Evolutionary conservation across 2,113 vertebrate species (phyloP), one percentile per base, ranked within the genome.

Genomic region (Ivindomyrus marchei): DNA sequence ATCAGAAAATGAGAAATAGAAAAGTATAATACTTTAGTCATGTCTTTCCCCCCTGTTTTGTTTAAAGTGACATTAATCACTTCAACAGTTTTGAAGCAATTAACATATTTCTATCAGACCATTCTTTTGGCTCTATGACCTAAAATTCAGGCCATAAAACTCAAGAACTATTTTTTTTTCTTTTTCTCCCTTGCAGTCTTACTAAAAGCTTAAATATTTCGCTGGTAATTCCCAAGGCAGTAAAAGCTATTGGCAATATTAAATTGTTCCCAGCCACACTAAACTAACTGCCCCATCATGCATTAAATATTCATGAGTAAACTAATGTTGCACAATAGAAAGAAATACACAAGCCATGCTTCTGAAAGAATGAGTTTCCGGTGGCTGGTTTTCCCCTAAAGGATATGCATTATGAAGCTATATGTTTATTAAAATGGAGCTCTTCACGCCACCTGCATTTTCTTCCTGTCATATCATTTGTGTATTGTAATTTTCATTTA

Each of bases 241-340:
- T 89, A 80, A 91, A 91, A 91, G 52, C 89, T 89, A 90, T 89
- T 92, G 91, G 87, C 88, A 90, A 90, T 91, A 91, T 92, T 91
- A 93, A 93, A 92, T 90, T 85, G 84, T 46, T 27, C 89, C 90
- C 91, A 53, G 89, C 86, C 87, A 70, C 53, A 87, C 90, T 89
- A 89, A 89, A 86, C 89, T 89, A 90, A 90, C 86, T 87, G 70
- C 70, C 90, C 56, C 46, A 87, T 74, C 53, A 36, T 70, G 70
- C 88, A 92, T 92, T 90, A 91, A 92, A 92, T 90, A 93, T 92
- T 88, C 83, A 92, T 91, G 66, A 91, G n/a, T 87, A 77, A 90
- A 83, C 87, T 46, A 83, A 86, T 47, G 90, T 56, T 83, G 90
- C 50, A 83, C 70, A 89, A 53, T 52, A 89, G 66, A 53, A 52